Percentiles rank a stretch among this genome's conserved stretches.
These are phyloP conservation scores for Polyodon spathula DNA, from an alignment of 2,113 vertebrate genomes.

Conservation along the genomic window DNA sequence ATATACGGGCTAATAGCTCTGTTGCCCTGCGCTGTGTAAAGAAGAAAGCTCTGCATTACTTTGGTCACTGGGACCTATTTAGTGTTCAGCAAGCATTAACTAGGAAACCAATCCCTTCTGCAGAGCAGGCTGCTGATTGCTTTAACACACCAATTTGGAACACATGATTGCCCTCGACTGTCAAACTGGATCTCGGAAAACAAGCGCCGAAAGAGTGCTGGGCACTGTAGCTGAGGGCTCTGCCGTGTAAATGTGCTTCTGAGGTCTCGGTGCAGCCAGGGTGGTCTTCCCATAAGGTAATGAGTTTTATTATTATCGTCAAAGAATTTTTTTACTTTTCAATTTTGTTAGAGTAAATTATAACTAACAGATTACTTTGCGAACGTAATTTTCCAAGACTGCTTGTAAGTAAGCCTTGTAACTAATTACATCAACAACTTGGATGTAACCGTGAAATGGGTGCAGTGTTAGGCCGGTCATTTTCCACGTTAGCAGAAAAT, in stretches of 20 bases:
- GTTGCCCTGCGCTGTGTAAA: not conserved
- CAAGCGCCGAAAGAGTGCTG: slow-evolving; percentile 36
- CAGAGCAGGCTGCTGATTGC: slow-evolving; percentile 25
- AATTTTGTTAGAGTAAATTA: no score
- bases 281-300: slow-evolving; percentile 20
- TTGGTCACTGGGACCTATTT: slow-evolving; percentile 17
- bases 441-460: no score
- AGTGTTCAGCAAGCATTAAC: slow-evolving; percentile 24
- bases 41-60: slow-evolving; percentile 16
- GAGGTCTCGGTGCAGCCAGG: slow-evolving; percentile 27
- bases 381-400: no score
- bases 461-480: no score
- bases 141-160: slow-evolving; percentile 37
- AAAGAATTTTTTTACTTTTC: no score
- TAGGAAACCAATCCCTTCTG: slow-evolving; percentile 23
- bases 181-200: slow-evolving; percentile 36
- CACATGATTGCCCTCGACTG: slow-evolving; percentile 22
- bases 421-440: no score
- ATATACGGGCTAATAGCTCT: not conserved
- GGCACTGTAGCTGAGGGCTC: slow-evolving; percentile 16
- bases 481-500: no score
- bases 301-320: no score
- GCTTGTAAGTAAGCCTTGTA: no score
- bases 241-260: slow-evolving; percentile 25
- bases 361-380: no score